Base-by-base conservation (phyloP, 2,113 vertebrate genomes). In the Oryzias melastigma region DNA sequence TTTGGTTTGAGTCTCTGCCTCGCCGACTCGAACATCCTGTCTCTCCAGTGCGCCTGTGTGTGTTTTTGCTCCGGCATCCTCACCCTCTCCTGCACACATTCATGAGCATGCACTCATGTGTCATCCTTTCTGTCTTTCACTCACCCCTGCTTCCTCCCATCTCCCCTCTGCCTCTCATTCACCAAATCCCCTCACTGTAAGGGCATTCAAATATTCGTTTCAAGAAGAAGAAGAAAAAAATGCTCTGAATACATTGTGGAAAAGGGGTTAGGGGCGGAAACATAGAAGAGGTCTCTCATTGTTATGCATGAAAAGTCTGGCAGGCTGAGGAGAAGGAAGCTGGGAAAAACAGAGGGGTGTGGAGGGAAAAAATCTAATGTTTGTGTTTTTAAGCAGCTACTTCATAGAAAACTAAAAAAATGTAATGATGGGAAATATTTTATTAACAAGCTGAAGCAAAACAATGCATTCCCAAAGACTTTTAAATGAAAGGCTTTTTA, bases 221-320 rank as follows among this genome's bases (percentile, higher is more conserved):
- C 35, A 67, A 80, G 78, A 65, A 52, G 52, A 56, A 6, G 25
- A 25, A 35, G n/a, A 24, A 24, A 45, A 57, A 49, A 62, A 68
- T 52, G 61, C 60, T 41, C 40, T 71, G 77, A 79, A 83, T 87
- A 73, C 1, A 77, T 81, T 79, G 69, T 41, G 60, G 62, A 71
- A 44, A 54, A 71, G 65, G 54, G 68, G 75, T 73, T 79, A 56
- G 79, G 65, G 81, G 69, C 71, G 81, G 79, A 78, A 85, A 78
- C 58, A 75, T 67, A 65, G 75, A 75, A 25, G n/a, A 65, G 71
- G 54, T 71, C 62, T 48, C 75, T 85, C 83, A 88, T 87, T 87
- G 81, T 72, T 76, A 85, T 88, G 79, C 83, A 85, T 86, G 74
- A 72, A 80, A 86, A 75, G 73, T 75, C 61, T 77, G 64, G 60